Evolutionary conservation across 2,797 vertebrate genomes (phyloP), one percentile per base, ranked within the genome.

Genomic region (Phataginus tetradactyla): DNA sequence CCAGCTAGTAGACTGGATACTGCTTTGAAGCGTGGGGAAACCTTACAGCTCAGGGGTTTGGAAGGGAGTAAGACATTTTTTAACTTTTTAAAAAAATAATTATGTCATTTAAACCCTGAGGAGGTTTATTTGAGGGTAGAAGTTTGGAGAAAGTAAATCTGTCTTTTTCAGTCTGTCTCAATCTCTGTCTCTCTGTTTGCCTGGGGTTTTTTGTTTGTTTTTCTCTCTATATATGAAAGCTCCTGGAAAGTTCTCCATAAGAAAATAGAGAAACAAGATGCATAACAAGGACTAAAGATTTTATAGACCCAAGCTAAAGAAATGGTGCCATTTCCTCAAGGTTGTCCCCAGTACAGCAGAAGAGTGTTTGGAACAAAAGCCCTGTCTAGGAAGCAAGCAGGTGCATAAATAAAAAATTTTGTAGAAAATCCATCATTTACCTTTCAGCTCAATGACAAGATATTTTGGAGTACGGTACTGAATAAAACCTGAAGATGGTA

Each of bases 111-210:
- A 57, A 87, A 90, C 42, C 14, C 84, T 79, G 45, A 88, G 27
- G 6, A 64, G 13, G 18, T 39, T 37, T 89, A 78, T 75, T 66
- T 88, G n/a, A 2, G 27, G 42, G 3, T 14, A 81, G 53, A 72
- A 20, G 34, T 25, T 68, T 91, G 45, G 21, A 75, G 49, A 95
- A 42, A 74, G 20, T 42, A 4, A 17, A 5, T 34, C 39, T 75
- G 80, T 49, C 66, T 96, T 57, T 51, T 80, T 96, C 15, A 61
- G 75, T 91, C 34, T 95, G 37, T 96, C 29, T 37, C 72, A 45
- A 20, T 45, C 18, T 68, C 5, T 45, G 45, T n/a, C 27, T 42
- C 3, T 63, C 9, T 68, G 4, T 45, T 64, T 2, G 21, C 53
- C 14, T 45, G 12, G 4, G 72, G 51, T 32, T 23, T 66, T 64